phyloP scores from a whole-genome alignment of 2,888 invertebrate species.

The Coleophora deauratella region DNA sequence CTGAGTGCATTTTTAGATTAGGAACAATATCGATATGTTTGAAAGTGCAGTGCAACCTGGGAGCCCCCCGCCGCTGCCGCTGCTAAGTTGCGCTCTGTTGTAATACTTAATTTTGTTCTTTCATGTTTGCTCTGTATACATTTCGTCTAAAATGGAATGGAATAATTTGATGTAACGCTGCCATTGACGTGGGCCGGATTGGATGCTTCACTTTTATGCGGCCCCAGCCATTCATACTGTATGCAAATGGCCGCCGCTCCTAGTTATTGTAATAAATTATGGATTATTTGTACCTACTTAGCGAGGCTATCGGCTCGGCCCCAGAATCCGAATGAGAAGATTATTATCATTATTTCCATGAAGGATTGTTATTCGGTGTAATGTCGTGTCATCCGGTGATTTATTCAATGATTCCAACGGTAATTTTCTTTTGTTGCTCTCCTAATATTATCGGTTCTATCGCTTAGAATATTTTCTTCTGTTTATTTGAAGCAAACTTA shows the following conservation, averaged over 20 bases:
- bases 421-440: no score
- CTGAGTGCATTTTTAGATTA: no score
- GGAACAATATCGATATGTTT: no score
- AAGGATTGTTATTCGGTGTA: no score
- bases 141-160: conserved; percentile 67
- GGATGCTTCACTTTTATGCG: conserved; percentile 33
- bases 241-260: conserved; percentile 34
- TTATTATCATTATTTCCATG: conserved; percentile 11
- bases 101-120: conserved; percentile 68
- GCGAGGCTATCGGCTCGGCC: conserved; percentile 18
- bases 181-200: conserved; percentile 47
- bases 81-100: conserved; percentile 21
- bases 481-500: no score
- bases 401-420: no score
- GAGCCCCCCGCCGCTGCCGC: conserved; percentile 23
- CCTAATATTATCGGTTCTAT: no score
- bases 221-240: conserved; percentile 27
- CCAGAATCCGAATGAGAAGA: conserved; percentile 34
- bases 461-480: no score
- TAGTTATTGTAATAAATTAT: conserved; percentile 37
- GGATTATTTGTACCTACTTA: conserved; percentile 35
- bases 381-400: no score
- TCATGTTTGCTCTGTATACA: conserved; percentile 71
- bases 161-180: conserved; percentile 59
- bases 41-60: neutral